phyloP scores from a whole-genome alignment of 1,140 invertebrate species.

The Oncopeltus fasciatus region DNA sequence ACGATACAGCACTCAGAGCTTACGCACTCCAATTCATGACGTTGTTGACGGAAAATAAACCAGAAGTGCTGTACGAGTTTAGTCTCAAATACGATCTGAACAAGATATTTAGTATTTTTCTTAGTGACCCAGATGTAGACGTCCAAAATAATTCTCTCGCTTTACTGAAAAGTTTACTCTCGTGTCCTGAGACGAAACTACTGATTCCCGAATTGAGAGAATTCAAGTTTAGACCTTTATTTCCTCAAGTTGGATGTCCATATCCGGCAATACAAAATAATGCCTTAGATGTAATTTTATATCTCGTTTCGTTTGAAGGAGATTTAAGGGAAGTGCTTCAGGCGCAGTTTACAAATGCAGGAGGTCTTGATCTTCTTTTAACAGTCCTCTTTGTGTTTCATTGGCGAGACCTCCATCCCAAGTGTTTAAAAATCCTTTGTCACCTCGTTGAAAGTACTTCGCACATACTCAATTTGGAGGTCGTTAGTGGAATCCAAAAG shows the following conservation, averaged over 20 bases:
- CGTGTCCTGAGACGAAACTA: not conserved
- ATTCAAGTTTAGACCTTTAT: not conserved
- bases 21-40: not conserved
- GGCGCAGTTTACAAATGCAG: not conserved
- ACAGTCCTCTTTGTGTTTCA: not conserved
- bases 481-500: not conserved
- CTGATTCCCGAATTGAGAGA: not conserved
- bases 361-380: not conserved
- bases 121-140: not conserved
- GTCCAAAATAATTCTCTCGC: not conserved
- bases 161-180: too few species aligned
- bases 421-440: not conserved
- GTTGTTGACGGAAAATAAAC: not conserved
- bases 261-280: not conserved
- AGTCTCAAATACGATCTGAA: not conserved
- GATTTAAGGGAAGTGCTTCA: not conserved
- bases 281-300: not conserved
- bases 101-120: not conserved
- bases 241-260: not conserved
- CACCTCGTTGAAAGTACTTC: not conserved
- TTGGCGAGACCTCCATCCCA: not conserved
- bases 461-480: not conserved
- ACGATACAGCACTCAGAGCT: not conserved
- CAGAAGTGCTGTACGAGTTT: not conserved
- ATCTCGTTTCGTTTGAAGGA: not conserved